These are phyloP conservation scores for Meloidogyne exigua DNA, from an alignment of 1,140 invertebrate species.

Conservation along the genomic window DNA sequence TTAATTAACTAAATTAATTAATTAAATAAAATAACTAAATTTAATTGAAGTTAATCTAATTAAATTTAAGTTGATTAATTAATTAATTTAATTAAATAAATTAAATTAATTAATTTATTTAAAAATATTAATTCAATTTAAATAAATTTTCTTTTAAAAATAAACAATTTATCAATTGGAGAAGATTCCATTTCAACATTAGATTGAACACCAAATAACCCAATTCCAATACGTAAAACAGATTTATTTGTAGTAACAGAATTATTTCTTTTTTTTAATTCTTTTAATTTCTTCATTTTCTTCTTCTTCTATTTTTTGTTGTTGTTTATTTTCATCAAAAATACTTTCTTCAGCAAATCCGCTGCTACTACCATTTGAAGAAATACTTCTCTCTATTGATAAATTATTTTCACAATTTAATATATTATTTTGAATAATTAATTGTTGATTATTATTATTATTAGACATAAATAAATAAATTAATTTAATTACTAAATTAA, in stretches of 20 bases:
- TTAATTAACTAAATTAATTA: no score
- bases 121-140: no score
- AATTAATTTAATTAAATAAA: no score
- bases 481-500: no score
- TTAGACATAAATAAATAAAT: background rate
- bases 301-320: background rate
- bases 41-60: no score
- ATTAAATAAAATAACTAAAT: no score
- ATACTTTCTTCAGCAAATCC: background rate
- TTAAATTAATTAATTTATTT: no score
- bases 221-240: slow-evolving; percentile 4
- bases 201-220: background rate
- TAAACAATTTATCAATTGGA: background rate
- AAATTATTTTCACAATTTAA: background rate
- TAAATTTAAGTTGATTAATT: no score
- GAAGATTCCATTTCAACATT: background rate
- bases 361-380: background rate
- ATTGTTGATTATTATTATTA: background rate
- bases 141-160: background rate
- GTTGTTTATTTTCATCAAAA: background rate
- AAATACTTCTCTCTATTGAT: background rate
- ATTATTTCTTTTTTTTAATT: background rate
- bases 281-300: background rate
- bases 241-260: background rate
- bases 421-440: background rate